These are phyloP conservation scores for Lota lota DNA, from an alignment of 2,113 vertebrate genomes.

Conservation along the genomic window DNA sequence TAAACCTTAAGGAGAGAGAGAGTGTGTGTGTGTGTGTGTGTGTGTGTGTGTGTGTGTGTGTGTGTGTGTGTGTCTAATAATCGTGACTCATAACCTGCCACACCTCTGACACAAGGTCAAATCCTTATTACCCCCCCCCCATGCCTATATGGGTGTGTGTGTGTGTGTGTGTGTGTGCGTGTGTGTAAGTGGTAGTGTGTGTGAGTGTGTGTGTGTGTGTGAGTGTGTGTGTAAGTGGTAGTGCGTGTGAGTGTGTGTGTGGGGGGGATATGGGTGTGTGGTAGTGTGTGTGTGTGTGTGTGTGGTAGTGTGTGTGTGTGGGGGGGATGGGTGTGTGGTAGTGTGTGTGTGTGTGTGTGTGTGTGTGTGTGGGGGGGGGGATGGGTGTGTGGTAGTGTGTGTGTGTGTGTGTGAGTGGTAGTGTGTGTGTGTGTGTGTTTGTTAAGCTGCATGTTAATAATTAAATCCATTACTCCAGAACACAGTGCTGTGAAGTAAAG, in stretches of 20 bases:
- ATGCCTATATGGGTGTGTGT: conserved; percentile 50
- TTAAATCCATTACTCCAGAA: conserved; percentile 52
- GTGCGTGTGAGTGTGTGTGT: no score
- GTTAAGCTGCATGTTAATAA: conserved; percentile 58
- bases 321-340: neutral
- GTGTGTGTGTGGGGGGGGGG: neutral
- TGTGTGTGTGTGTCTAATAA: conserved; percentile 62
- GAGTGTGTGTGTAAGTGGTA: no score
- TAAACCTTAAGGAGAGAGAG: conserved; percentile 58
- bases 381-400: no score
- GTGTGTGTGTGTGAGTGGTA: conserved; percentile 8
- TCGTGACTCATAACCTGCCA: conserved; percentile 68
- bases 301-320: conserved; percentile 14
- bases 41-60: conserved; percentile 21
- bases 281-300: conserved; percentile 17
- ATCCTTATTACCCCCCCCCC: conserved; percentile 38
- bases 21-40: conserved; percentile 24
- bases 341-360: no score
- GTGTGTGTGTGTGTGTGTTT: conserved; percentile 16
- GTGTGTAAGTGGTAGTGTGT: conserved; percentile 1
- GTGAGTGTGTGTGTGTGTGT: no score
- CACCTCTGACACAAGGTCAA: conserved; percentile 73
- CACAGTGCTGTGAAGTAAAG: conserved; percentile 25
- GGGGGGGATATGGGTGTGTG: no score
- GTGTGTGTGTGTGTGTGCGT: conserved; percentile 1